These are phyloP conservation scores for Drosophila borealis DNA, from an alignment of 2,888 invertebrate genomes.

Conservation along the genomic window DNA sequence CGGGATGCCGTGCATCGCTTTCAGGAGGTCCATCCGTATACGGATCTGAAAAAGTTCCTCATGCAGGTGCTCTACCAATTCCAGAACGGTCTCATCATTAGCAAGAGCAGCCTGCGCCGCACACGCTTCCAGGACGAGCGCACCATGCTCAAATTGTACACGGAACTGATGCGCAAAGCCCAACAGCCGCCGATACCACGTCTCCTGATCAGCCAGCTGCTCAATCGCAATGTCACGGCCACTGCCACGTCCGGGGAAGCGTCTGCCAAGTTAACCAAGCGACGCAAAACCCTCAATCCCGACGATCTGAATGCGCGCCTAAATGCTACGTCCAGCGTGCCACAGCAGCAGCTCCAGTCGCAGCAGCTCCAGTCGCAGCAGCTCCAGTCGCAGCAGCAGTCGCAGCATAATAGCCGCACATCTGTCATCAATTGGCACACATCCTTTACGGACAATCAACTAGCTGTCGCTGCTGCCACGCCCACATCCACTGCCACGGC, in stretches of 20 bases:
- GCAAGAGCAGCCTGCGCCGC: conserved; percentile 67
- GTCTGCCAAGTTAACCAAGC: background rate
- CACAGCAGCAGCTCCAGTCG: background rate
- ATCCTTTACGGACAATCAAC: conserved; percentile 1
- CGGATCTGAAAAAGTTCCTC: conserved; percentile 62
- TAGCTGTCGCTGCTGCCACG: background rate
- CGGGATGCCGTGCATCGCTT: conserved; percentile 57
- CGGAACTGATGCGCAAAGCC: conserved; percentile 68
- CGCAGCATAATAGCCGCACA: background rate
- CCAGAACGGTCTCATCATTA: conserved; percentile 79
- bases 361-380: background rate
- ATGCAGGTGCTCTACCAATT: conserved; percentile 75
- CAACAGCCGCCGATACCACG: conserved; percentile 77
- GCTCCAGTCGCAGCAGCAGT: background rate
- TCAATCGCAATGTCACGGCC: background rate
- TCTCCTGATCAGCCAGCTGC: conserved; percentile 52
- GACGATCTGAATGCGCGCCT: background rate
- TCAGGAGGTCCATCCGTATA: conserved; percentile 52
- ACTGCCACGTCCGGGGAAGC: background rate
- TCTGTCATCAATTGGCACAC: conserved; percentile 6
- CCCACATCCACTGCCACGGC: no score
- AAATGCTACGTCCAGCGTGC: no score
- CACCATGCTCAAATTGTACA: conserved; percentile 59
- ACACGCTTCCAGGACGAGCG: conserved; percentile 61
- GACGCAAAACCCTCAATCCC: conserved; percentile 46